Conservation (phyloP, 1,140 invertebrate genomes). For the Lanistes nyassanus region DNA sequence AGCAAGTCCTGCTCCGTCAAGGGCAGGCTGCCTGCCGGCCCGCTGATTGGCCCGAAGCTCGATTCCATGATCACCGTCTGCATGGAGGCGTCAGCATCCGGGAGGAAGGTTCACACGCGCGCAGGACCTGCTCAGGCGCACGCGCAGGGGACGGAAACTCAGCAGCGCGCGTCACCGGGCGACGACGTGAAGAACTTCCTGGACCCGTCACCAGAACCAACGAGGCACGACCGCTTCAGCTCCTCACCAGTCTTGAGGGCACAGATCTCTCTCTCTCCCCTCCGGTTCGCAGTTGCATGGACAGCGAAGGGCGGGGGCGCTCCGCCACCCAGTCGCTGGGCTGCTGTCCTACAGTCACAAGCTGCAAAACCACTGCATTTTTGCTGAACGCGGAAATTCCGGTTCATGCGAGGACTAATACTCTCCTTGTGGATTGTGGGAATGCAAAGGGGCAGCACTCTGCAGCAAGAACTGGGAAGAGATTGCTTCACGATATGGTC, state of each 20-base stretch:
- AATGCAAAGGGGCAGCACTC: background rate
- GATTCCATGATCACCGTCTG: slow-evolving; percentile 60
- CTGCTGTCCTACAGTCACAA: slow-evolving; percentile 18
- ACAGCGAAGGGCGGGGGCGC: too few relatives aligned
- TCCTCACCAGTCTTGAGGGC: background rate
- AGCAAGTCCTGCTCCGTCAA: slow-evolving; percentile 43
- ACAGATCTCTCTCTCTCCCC: background rate
- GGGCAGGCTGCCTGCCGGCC: slow-evolving; percentile 36
- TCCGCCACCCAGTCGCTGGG: background rate
- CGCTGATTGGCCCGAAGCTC: slow-evolving; percentile 53
- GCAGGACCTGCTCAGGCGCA: background rate
- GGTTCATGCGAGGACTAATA: background rate
- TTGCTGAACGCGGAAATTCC: background rate
- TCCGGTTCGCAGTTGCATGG: too few relatives aligned
- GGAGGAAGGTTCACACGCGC: slow-evolving; percentile 20
- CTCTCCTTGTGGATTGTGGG: background rate
- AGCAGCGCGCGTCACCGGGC: slow-evolving; percentile 12
- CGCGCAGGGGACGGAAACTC: slow-evolving; percentile 11
- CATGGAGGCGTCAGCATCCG: slow-evolving; percentile 31
- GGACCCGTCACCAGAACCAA: background rate
- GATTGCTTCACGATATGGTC: background rate
- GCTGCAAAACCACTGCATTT: slow-evolving; percentile 42
- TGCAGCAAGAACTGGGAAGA: background rate
- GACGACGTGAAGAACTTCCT: background rate
- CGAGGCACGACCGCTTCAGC: background rate